phyloP scores from a whole-genome alignment of 2,113 vertebrate genomes.

The Prionailurus bengalensis region DNA sequence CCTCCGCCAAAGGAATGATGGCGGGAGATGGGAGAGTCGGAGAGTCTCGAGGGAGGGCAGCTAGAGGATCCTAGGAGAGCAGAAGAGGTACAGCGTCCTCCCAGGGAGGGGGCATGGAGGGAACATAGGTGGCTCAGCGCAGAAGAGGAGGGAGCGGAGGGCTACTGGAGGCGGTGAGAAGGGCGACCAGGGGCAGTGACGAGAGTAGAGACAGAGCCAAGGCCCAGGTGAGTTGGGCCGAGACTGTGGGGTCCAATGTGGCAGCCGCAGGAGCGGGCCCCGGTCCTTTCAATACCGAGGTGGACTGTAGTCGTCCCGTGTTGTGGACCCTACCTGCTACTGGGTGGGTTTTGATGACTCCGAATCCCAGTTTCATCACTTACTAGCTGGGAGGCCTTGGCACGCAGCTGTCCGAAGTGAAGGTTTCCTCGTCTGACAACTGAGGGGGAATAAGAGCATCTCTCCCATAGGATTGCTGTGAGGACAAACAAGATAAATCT shows the following conservation, averaged over 20 bases:
- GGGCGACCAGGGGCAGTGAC: neutral
- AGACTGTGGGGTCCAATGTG: neutral
- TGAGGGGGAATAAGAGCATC: neutral
- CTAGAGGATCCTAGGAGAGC: neutral
- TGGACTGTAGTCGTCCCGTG: neutral
- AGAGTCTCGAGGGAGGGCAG: neutral
- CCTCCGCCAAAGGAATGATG: neutral
- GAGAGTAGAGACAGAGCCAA: neutral
- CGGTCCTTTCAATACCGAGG: rapidly evolving
- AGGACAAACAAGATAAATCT: neutral
- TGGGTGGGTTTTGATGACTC: neutral
- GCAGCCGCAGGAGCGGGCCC: rapidly evolving
- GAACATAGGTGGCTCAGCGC: neutral
- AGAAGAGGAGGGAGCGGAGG: neutral
- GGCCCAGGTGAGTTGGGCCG: neutral
- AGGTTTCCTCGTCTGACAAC: neutral
- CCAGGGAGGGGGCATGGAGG: neutral
- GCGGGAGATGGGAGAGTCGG: neutral
- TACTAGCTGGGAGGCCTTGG: neutral
- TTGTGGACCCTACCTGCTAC: rapidly evolving
- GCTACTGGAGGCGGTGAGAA: neutral
- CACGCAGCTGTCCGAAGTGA: neutral
- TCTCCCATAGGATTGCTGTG: neutral
- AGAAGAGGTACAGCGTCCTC: neutral
- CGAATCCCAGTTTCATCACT: neutral